Conservation (phyloP, 2,888 invertebrate genomes). For the Apamea crenata region DNA sequence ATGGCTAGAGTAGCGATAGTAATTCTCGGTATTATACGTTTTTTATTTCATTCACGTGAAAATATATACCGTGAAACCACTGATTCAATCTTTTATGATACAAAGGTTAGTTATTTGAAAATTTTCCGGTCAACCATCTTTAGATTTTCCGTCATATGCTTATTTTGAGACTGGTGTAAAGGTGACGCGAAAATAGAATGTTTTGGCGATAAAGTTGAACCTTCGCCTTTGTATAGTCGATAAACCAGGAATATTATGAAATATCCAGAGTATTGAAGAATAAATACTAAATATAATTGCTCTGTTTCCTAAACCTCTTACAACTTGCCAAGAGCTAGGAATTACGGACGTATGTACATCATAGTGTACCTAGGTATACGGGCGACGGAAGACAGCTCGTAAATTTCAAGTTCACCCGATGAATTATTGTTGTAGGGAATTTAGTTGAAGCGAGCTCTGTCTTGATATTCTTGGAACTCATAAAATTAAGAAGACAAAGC, state of each 20-base stretch:
- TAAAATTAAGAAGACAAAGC: conserved; percentile 4
- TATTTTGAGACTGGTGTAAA: conserved; percentile 50
- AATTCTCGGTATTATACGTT: conserved; percentile 49
- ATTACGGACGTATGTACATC: neutral
- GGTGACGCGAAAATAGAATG: conserved; percentile 57
- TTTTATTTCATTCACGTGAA: conserved; percentile 47
- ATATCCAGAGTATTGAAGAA: neutral
- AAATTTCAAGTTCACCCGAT: conserved; percentile 43
- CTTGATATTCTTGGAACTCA: conserved; percentile 12
- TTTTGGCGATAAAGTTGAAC: neutral
- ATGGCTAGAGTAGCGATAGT: conserved; percentile 51
- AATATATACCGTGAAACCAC: conserved; percentile 11
- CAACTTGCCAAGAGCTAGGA: neutral
- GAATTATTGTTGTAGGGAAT: conserved; percentile 40
- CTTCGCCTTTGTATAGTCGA: conserved; percentile 4
- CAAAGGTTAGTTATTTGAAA: conserved; percentile 49
- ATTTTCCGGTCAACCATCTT: conserved; percentile 42
- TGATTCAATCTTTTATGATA: conserved; percentile 26
- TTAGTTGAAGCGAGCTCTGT: conserved; percentile 15
- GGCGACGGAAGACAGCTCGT: conserved; percentile 29
- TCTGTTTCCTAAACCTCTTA: conserved; percentile 15
- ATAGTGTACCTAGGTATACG: neutral
- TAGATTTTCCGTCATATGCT: conserved; percentile 45
- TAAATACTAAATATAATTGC: neutral
- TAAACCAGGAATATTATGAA: conserved; percentile 10